phyloP scores from a whole-genome alignment of 2,113 vertebrate genomes.

The Barnardius zonarius region DNA sequence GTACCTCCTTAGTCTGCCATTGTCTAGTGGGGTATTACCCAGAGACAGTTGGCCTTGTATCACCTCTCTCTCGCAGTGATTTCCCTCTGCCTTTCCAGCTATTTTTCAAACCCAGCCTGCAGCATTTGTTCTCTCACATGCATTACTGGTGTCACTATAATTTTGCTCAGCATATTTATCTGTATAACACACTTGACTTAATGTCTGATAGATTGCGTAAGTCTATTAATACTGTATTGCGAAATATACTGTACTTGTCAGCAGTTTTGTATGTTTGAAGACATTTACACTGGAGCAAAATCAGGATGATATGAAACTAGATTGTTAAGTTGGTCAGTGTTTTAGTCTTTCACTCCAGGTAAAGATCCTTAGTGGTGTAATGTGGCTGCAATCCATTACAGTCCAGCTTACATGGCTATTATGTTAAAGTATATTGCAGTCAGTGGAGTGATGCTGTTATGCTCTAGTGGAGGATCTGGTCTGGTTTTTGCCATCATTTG shows the following conservation, averaged over 20 bases:
- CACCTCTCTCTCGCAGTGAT: background rate
- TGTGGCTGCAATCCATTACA: background rate
- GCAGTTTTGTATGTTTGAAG: background rate
- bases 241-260: background rate
- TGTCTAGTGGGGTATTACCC: background rate
- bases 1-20: background rate
- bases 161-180: background rate
- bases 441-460: conserved; percentile 17
- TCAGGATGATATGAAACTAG: background rate
- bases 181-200: background rate
- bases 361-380: background rate
- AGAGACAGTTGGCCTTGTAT: background rate
- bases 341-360: background rate
- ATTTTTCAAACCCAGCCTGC: background rate
- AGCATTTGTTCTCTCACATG: background rate
- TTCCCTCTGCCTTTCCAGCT: background rate
- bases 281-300: background rate
- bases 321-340: background rate
- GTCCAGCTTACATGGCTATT: background rate
- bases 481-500: conserved; percentile 44
- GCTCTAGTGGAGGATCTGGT: background rate
- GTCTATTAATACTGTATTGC: background rate
- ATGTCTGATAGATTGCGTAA: background rate
- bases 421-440: conserved; percentile 20
- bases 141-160: background rate